Conservation (phyloP, 2,888 invertebrate species). For the Metopia argyrocephala region DNA sequence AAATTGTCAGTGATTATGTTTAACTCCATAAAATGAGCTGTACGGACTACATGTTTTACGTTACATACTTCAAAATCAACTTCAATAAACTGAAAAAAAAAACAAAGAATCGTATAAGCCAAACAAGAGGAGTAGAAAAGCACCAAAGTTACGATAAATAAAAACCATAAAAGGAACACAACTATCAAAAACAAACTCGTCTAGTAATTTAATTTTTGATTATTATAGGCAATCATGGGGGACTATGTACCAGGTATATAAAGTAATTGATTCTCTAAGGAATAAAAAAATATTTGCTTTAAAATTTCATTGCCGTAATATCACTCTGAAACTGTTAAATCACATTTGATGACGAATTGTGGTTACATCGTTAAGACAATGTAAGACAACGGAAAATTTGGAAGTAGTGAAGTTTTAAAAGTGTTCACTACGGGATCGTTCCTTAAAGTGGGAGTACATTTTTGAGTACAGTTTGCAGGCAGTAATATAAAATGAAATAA, state of each 20-base stretch:
- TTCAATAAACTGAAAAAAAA: background rate
- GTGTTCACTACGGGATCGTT: no score
- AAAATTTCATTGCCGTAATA: no score
- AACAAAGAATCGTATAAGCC: background rate
- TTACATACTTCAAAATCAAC: conserved; percentile 32
- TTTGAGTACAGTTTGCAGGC: no score
- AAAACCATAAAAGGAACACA: conserved; percentile 44
- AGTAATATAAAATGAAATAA: no score
- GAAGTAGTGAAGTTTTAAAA: no score
- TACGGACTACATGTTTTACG: conserved; percentile 6
- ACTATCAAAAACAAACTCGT: conserved; percentile 4
- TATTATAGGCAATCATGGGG: conserved; percentile 29
- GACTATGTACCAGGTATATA: conserved; percentile 23
- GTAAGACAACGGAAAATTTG: no score
- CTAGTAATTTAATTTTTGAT: conserved; percentile 13
- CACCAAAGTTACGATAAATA: conserved; percentile 17
- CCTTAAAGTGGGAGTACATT: no score
- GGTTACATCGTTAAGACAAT: no score
- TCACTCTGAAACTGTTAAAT: no score
- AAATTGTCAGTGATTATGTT: conserved; percentile 63
- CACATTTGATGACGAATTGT: no score
- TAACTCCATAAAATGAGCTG: conserved; percentile 60
- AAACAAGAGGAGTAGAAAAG: no score
- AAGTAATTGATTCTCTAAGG: background rate
- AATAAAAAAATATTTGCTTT: no score